Evolutionary conservation across 2,113 vertebrate species (phyloP), one percentile per base, ranked within the genome.

Genomic region (Alaudala cheleensis): DNA sequence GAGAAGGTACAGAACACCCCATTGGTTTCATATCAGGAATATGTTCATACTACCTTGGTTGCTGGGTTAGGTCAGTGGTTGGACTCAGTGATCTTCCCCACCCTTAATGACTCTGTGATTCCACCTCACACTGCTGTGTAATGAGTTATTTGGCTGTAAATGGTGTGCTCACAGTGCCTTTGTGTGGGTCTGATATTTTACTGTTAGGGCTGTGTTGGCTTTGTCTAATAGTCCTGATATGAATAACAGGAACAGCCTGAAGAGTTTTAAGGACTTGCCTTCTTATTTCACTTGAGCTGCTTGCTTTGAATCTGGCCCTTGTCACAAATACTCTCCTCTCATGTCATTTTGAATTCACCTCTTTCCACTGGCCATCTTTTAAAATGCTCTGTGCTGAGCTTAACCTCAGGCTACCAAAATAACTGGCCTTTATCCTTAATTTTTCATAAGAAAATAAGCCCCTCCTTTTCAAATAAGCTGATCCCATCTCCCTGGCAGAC

Each of bases 201-300:
- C 79, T 91, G 42, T 80, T 65, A 72, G 82, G 45, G 65, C 47
- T 70, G 65, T 49, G 70, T 96, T 93, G 96, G 81, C 93, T 96
- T 92, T 96, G 61, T 93, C 83, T 85, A 25, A n/a, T 21, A 72
- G 88, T 71, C 61, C 86, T 74, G 78, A 79, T 89, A 65, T 77
- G 88, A 93, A 65, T 88, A 80, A 70, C 62, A 83, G 53, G 45
- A 91, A 84, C 33, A 90, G 66, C 70, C 62, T 26, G 42, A 71
- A 72, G 82, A 93, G 45, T 86, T 88, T 79, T 57, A 90, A 91
- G 94, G 90, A 6, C n/a, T 72, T 45, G 65, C 73, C 58, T 90
- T 92, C 86, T 71, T 39, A 71, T 86, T 91, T 83, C 39, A 51
- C 51, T 78, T 25, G 33, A 69, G 58, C 45, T 54, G 20, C 77